Evolutionary conservation across 2,888 invertebrate species (phyloP), one percentile per base, ranked within the genome.

Genomic region (Cephalotes varians): DNA sequence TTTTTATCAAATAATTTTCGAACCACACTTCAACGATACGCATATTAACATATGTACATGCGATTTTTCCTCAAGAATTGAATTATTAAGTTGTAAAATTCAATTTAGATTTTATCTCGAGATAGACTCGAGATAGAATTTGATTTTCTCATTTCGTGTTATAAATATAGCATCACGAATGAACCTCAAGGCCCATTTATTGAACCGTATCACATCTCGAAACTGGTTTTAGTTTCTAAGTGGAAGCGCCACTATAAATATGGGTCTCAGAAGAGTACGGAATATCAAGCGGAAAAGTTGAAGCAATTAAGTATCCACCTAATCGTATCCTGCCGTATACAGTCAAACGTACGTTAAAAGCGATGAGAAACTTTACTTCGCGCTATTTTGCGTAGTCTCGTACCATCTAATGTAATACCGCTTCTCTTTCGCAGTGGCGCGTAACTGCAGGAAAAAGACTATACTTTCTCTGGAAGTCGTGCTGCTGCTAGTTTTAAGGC

Each of bases 391-490:
- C 60, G 31, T 73, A 60, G 73, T 60, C 21, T 60, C 73, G 21
- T 15, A n/a, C 56, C 9, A 18, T 44, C 21, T 62, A 60, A 31
- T 44, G 31, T 15, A 31, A 73, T n/a, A 28, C 15, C 60, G 15
- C 44, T n/a, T 73, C 31, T 18, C 21, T 47, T 71, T 71, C 31
- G 51, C 54, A n/a, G 54, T 58, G 40, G 31, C 47, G 47, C 37
- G 34, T 40, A 51, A 54, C 51, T 28, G n/a, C 1, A 6, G 21
- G 44, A 34, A 54, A 40, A 58, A 64, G 34, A 56, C 21, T 18
- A 44, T 73, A 82, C 49, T 77, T 84, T 77, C 73, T 67, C 37
- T 62, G 82, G 58, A 73, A 82, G 82, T 83, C 81, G 72, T 56
- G 56, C 67, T 54, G 37, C 37, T 25, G 65, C 21, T 81, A 81